phyloP scores from a whole-genome alignment of 2,797 vertebrate genomes.

The Selene dorsalis region DNA sequence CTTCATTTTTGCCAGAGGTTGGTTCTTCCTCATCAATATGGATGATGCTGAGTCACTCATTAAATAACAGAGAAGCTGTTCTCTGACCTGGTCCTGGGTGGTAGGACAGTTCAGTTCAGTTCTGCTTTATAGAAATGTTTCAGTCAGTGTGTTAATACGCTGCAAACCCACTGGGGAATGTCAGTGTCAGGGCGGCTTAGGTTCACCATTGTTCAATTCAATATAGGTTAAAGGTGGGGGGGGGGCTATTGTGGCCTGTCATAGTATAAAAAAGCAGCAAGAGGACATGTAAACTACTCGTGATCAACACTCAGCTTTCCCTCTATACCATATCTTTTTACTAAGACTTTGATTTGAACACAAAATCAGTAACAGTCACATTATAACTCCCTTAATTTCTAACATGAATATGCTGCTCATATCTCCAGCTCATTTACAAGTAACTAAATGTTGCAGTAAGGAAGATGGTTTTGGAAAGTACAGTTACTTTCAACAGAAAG shows the following conservation, averaged over 20 bases:
- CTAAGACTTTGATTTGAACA: not conserved
- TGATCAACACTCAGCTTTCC: not conserved
- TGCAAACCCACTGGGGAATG: not conserved
- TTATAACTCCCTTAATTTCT: not conserved
- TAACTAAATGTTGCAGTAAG: not conserved
- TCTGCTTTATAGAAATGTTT: not conserved
- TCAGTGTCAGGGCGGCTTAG: not conserved
- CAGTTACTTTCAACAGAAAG: conserved; percentile 7
- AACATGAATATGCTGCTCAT: not conserved
- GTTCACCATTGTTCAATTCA: conserved; percentile 3
- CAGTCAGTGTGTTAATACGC: not conserved
- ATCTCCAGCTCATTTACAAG: too few species aligned
- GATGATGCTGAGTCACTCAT: conserved; percentile 10
- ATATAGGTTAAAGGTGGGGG: not conserved
- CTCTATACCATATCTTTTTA: not conserved
- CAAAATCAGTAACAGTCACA: not conserved
- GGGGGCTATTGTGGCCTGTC: too few species aligned
- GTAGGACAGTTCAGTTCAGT: not conserved
- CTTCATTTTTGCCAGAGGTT: conserved; percentile 15
- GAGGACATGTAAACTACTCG: not conserved
- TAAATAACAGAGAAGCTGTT: conserved; percentile 12
- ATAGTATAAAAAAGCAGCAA: not conserved
- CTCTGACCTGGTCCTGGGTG: conserved; percentile 13
- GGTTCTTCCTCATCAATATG: conserved; percentile 11
- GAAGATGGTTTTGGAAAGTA: conserved; percentile 7